Percentiles rank a stretch among this genome's conserved stretches.
Evolutionary conservation across 2,113 vertebrate species (phyloP).

Genomic region (Apteryx mantelli): DNA sequence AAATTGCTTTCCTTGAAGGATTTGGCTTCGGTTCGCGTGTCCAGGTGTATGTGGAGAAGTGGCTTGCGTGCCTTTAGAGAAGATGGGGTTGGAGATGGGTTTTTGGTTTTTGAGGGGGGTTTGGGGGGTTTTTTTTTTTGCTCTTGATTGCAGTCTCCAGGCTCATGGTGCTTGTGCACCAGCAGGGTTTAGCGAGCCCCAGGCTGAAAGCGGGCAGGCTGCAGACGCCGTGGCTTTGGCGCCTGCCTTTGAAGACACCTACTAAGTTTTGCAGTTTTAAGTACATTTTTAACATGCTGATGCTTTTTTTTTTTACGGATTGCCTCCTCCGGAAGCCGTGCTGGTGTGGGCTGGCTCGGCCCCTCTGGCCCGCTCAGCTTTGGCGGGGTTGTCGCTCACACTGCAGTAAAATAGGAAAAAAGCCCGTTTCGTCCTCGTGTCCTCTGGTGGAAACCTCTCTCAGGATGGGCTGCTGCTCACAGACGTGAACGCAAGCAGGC

Average conservation of each 20-base stretch:
- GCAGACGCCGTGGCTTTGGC: not conserved
- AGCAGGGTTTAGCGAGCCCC: too few species aligned
- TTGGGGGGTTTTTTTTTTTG: not conserved
- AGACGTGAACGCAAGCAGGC: not conserved
- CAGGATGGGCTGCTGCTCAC: not conserved
- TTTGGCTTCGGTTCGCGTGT: not conserved
- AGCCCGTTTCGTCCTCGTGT: not conserved
- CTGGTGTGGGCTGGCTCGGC: not conserved
- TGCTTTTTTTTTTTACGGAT: constrained; percentile 9
- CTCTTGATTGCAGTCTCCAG: not conserved
- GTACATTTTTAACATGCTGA: constrained; percentile 45
- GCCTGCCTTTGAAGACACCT: constrained; percentile 6
- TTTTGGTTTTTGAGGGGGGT: too few species aligned
- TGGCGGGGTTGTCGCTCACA: not conserved
- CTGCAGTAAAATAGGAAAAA: not conserved
- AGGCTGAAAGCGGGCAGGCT: too few species aligned
- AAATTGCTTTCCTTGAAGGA: not conserved
- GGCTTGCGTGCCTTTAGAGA: not conserved
- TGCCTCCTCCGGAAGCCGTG: not conserved
- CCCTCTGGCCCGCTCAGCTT: not conserved
- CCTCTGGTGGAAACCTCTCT: not conserved
- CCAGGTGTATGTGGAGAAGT: too few species aligned
- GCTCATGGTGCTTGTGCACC: not conserved
- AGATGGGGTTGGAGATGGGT: not conserved
- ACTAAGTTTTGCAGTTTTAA: constrained; percentile 27